These are phyloP conservation scores for Heterocephalus glaber DNA, from an alignment of 2,113 vertebrate species.

Conservation along the genomic window DNA sequence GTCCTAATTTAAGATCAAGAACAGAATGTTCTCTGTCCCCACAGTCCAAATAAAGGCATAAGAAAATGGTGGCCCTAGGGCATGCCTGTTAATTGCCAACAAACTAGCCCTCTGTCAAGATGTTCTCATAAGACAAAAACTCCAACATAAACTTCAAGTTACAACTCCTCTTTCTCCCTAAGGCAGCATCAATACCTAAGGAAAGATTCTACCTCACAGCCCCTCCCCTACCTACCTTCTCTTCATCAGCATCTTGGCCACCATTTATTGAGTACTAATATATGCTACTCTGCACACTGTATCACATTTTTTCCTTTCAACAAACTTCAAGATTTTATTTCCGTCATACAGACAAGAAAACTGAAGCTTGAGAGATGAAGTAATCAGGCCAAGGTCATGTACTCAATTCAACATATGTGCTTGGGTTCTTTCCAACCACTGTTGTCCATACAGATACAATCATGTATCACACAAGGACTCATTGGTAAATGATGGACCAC, in stretches of 20 bases:
- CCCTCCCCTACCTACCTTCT: not conserved
- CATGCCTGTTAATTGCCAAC: constrained; percentile 65
- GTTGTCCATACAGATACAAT: accelerated
- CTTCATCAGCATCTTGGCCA: not conserved
- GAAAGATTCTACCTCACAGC: not conserved
- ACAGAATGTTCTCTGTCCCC: constrained; percentile 83
- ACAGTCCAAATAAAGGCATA: constrained; percentile 75
- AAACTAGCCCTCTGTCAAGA: not conserved
- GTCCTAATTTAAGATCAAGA: constrained; percentile 65
- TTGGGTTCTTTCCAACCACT: not conserved
- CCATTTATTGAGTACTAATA: accelerated
- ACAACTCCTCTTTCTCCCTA: not conserved
- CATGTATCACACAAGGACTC: no score
- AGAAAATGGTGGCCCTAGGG: constrained; percentile 78
- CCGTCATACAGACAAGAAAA: not conserved
- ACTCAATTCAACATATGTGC: not conserved
- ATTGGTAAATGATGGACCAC: no score
- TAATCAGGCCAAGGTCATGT: not conserved
- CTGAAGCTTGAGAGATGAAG: not conserved
- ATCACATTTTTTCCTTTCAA: not conserved
- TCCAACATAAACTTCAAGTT: not conserved
- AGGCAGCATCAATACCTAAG: not conserved
- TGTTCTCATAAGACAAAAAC: constrained; percentile 10
- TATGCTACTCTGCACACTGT: accelerated
- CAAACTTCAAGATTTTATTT: not conserved